phyloP scores from a whole-genome alignment of 2,888 invertebrate genomes.

The Eucera pruinosa region DNA sequence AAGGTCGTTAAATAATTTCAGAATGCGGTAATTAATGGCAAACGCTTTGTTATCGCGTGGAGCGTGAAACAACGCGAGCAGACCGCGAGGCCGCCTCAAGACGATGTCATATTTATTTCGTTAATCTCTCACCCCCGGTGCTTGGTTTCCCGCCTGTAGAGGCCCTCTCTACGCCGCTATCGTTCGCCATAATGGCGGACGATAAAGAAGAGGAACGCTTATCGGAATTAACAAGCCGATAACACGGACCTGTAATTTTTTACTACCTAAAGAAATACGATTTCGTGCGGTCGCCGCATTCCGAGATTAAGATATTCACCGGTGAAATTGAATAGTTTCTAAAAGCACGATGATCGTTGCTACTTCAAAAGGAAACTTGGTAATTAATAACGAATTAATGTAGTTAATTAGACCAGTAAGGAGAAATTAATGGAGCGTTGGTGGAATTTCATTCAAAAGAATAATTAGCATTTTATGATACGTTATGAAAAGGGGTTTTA shows the following conservation, averaged over 20 bases:
- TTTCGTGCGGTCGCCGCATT: constrained; percentile 27
- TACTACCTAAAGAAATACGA: constrained; percentile 37
- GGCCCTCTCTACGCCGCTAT: constrained; percentile 26
- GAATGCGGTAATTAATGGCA: constrained; percentile 56
- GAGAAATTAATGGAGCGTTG: no score
- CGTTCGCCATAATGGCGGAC: constrained; percentile 40
- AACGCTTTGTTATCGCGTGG: constrained; percentile 62
- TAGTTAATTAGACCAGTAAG: no score
- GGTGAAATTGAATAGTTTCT: constrained; percentile 50
- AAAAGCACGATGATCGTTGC: not conserved
- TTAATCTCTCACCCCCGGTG: constrained; percentile 49
- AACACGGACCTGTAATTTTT: constrained; percentile 45
- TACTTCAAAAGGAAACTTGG: not conserved
- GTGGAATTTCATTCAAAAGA: no score
- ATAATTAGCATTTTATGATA: no score
- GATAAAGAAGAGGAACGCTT: constrained; percentile 48
- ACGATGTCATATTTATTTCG: constrained; percentile 62
- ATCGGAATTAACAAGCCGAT: constrained; percentile 48
- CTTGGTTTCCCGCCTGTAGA: constrained; percentile 17
- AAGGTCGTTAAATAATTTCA: constrained; percentile 65
- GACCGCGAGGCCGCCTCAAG: constrained; percentile 29
- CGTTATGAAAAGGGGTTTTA: no score
- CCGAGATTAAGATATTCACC: constrained; percentile 37
- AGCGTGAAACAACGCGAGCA: constrained; percentile 61
- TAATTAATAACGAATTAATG: no score